phyloP scores from a whole-genome alignment of 2,888 invertebrate genomes.

The Heterodera filipjevi region DNA sequence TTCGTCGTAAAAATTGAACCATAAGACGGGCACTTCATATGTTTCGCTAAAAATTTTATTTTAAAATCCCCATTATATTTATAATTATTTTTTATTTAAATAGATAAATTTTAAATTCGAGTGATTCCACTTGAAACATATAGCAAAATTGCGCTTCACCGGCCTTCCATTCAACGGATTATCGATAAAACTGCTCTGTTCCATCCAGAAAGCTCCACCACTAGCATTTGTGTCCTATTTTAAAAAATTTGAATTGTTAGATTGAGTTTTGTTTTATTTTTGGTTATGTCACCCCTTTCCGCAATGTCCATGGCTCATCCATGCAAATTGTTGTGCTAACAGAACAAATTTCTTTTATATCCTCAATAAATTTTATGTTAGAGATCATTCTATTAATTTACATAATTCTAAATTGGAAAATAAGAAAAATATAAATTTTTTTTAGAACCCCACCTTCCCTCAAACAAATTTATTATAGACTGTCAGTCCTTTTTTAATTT shows the following conservation, averaged over 20 bases:
- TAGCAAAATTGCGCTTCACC: background rate
- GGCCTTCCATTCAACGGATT: background rate
- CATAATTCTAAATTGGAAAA: background rate
- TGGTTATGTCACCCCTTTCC: background rate
- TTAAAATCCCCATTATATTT: too few species aligned
- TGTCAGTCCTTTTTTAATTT: too few species aligned
- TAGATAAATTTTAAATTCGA: background rate
- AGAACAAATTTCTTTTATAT: conserved; percentile 24
- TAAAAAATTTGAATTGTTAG: background rate
- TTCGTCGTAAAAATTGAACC: conserved; percentile 55
- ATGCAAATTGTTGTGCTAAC: conserved; percentile 6
- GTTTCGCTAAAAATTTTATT: background rate
- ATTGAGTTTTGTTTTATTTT: background rate
- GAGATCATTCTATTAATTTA: conserved; percentile 28
- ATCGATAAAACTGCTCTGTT: conserved; percentile 9
- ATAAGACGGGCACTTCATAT: conserved; percentile 53
- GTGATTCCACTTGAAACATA: background rate
- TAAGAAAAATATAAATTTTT: too few species aligned
- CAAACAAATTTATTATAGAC: too few species aligned
- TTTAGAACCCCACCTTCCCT: too few species aligned
- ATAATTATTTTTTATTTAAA: background rate
- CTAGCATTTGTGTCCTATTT: background rate
- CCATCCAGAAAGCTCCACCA: conserved; percentile 6
- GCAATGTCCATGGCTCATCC: conserved; percentile 6
- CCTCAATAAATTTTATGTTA: conserved; percentile 21